Percentiles rank a stretch among this genome's conserved stretches.
Conservation (phyloP, 2,888 invertebrate species). For the Catocala nupta region DNA sequence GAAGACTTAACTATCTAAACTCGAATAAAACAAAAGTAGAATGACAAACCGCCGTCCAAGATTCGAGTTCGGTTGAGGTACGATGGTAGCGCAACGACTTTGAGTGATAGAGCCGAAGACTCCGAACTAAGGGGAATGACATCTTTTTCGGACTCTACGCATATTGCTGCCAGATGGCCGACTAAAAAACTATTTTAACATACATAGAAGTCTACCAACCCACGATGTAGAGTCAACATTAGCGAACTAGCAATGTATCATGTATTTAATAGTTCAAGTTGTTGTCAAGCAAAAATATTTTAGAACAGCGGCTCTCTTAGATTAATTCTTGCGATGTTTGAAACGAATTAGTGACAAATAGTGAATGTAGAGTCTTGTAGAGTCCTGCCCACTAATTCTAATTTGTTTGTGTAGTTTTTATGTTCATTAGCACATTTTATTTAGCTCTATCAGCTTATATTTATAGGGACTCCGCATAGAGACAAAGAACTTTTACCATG, state of each 20-base stretch:
- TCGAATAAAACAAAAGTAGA: background rate
- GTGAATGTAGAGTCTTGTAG: background rate
- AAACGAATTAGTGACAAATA: conserved; percentile 37
- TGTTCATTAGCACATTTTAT: no score
- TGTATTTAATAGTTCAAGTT: conserved; percentile 17
- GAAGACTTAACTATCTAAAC: background rate
- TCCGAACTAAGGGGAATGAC: conserved; percentile 67
- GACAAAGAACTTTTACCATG: conserved; percentile 1
- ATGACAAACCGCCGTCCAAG: background rate
- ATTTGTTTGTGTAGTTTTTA: no score
- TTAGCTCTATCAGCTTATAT: no score
- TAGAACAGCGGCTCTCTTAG: conserved; percentile 29
- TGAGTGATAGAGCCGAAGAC: conserved; percentile 61
- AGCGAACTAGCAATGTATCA: conserved; percentile 46
- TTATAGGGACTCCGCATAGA: background rate
- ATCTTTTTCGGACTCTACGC: conserved; percentile 61
- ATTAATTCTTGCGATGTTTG: conserved; percentile 38
- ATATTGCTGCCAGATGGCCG: conserved; percentile 64
- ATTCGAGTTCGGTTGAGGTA: conserved; percentile 27
- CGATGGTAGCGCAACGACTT: conserved; percentile 57
- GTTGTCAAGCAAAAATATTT: conserved; percentile 39
- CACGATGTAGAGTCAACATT: conserved; percentile 20
- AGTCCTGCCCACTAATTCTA: conserved; percentile 15
- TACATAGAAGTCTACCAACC: conserved; percentile 47
- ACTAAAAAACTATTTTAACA: conserved; percentile 45